Evolutionary conservation across 2,888 invertebrate species (phyloP), one percentile per base, ranked within the genome.

Genomic region (Drosophila ezoana): DNA sequence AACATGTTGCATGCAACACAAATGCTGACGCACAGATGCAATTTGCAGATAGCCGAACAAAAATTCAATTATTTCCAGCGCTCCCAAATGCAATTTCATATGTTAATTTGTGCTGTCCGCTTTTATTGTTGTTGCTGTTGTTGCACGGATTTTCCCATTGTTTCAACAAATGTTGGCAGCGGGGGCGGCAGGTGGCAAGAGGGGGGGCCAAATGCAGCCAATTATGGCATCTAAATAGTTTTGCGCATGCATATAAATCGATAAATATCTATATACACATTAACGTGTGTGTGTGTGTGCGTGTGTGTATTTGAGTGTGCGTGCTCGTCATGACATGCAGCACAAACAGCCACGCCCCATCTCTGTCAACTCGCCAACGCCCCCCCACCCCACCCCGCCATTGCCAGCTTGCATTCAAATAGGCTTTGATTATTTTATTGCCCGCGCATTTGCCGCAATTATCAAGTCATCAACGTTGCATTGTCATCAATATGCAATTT

Each of bases 391-490:
- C 28, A 28, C 11, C 10, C n/a, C 20, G 8, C 45, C 18, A 28
- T 11, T 16, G 10, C 38, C 47, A 37, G 32, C 37, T 40, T 54
- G 65, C 60, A 79, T 86, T 72, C 56, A 79, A 81, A 85, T 81
- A 56, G 87, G 75, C 75, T 85, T 87, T 85, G 85, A 89, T 85
- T 87, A 89, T 86, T 86, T 86, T 86, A 86, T 85, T 76, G 87
- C 76, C 59, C 75, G 81, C 76, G 81, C 80, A 89, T 88, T 86
- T 83, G 81, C 75, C 70, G 78, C 81, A 90, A 89, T 89, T 89
- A 89, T 89, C 90, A 79, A 86, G 86, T 89, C 86, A 89, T 89
- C 88, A 89, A 87, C 86, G 73, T 72, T 76, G 86, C 79, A 78
- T 74, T 81, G 78, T 87, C 90, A 86, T 89, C 76, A 82, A 89